Percentiles rank a stretch among this genome's conserved stretches.
Evolutionary conservation across 2,888 invertebrate genomes (phyloP).

Genomic region (Cephus runcator): DNA sequence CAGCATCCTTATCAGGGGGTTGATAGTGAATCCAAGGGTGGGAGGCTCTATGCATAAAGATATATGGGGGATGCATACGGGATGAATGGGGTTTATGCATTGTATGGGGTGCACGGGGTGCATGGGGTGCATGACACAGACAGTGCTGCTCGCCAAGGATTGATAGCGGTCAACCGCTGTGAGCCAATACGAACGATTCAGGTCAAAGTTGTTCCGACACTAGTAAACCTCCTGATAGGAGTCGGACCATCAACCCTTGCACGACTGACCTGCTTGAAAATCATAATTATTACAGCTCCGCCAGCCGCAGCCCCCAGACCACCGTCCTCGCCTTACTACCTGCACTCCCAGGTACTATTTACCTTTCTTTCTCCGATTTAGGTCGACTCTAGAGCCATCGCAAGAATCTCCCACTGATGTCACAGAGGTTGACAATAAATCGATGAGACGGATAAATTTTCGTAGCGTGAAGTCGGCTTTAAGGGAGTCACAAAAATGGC

Average conservation of each 20-base stretch:
- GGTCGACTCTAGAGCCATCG: not conserved
- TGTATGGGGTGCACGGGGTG: not conserved
- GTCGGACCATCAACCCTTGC: constrained; percentile 44
- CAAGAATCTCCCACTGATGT: not conserved
- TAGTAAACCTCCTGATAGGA: constrained; percentile 35
- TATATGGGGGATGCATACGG: not conserved
- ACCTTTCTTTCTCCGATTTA: not conserved
- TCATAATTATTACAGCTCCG: constrained; percentile 34
- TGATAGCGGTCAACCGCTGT: constrained; percentile 42
- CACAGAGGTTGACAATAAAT: not conserved
- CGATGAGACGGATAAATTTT: not conserved
- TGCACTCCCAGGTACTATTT: not conserved
- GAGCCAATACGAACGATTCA: constrained; percentile 50
- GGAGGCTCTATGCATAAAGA: not conserved
- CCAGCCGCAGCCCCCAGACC: not conserved
- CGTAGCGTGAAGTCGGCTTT: too few relatives aligned
- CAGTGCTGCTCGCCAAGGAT: constrained; percentile 36
- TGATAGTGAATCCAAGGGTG: too few relatives aligned
- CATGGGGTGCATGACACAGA: constrained; percentile 19
- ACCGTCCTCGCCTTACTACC: not conserved
- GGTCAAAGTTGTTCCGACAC: constrained; percentile 56
- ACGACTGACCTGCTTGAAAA: constrained; percentile 45
- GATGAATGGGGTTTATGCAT: not conserved
- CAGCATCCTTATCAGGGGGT: too few relatives aligned
- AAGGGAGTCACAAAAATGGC: not conserved